A percentile compares a stretch with the other conserved stretches of the same genome.
These are phyloP conservation scores for Puffinus mauretanicus DNA, from an alignment of 2,113 vertebrate species.

Conservation along the genomic window DNA sequence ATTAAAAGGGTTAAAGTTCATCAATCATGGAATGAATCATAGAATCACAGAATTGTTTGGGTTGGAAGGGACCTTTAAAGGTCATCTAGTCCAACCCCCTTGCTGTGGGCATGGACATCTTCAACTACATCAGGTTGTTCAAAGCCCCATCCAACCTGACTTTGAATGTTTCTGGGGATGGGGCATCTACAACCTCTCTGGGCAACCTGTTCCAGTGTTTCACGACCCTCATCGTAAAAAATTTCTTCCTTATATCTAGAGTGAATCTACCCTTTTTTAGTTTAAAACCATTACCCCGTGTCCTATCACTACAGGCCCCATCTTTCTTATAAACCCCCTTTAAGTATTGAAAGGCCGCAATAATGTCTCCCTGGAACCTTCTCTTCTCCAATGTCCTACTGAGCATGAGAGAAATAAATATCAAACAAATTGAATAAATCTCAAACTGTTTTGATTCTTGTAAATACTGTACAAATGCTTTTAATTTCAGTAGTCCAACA, in stretches of 20 bases:
- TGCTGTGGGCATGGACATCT: not conserved
- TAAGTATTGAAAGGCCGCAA: not conserved
- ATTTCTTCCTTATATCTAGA: not conserved
- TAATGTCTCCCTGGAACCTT: not conserved
- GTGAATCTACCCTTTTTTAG: not conserved
- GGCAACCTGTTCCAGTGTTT: not conserved
- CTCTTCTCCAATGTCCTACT: not conserved
- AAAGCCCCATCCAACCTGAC: accelerated
- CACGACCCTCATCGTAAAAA: not conserved
- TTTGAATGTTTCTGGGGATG: not conserved
- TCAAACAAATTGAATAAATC: not conserved
- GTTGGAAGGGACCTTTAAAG: not conserved
- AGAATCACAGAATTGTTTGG: not conserved
- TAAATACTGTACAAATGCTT: not conserved
- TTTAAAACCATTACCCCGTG: not conserved
- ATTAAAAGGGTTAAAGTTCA: not conserved
- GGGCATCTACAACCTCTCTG: not conserved
- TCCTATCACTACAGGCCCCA: not conserved
- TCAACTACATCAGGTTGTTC: not conserved
- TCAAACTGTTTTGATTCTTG: not conserved
- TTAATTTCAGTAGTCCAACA: not conserved
- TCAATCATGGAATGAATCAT: not conserved
- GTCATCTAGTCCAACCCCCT: not conserved
- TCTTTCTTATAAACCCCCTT: not conserved
- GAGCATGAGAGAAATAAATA: not conserved